A percentile compares a stretch with the other conserved stretches of the same genome.
Evolutionary conservation across 2,113 vertebrate genomes (phyloP).

Genomic region (Vicugna pacos): DNA sequence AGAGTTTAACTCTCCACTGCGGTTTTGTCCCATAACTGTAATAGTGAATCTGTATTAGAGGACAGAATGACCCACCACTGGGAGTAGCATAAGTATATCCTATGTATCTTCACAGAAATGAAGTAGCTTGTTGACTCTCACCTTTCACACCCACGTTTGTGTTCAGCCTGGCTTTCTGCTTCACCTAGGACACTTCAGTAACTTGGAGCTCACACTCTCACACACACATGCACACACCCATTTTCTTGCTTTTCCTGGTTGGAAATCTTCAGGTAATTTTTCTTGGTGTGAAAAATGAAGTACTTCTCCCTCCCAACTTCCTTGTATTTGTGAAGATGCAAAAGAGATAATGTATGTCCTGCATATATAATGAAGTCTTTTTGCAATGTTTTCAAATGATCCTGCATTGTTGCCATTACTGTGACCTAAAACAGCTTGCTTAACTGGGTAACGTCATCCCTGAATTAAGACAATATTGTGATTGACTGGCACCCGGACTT

Average conservation of each 20-base stretch:
- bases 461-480: conserved; percentile 39
- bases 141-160: not conserved
- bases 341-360: not conserved
- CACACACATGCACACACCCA: not conserved
- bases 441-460: not conserved
- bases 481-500: not conserved
- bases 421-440: not conserved
- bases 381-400: not conserved
- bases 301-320: not conserved
- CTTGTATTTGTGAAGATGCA: not conserved
- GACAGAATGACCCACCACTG: not conserved
- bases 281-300: not conserved
- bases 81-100: not conserved
- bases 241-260: not conserved
- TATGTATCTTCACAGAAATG: not conserved
- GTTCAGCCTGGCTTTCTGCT: not conserved
- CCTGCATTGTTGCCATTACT: not conserved
- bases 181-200: not conserved
- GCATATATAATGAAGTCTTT: not conserved
- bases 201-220: not conserved
- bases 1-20: not conserved
- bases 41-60: not conserved
- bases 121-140: not conserved
- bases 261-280: not conserved
- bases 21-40: not conserved